These are phyloP conservation scores for Drosophila prolongata DNA, from an alignment of 2,888 invertebrate species.

Conservation along the genomic window DNA sequence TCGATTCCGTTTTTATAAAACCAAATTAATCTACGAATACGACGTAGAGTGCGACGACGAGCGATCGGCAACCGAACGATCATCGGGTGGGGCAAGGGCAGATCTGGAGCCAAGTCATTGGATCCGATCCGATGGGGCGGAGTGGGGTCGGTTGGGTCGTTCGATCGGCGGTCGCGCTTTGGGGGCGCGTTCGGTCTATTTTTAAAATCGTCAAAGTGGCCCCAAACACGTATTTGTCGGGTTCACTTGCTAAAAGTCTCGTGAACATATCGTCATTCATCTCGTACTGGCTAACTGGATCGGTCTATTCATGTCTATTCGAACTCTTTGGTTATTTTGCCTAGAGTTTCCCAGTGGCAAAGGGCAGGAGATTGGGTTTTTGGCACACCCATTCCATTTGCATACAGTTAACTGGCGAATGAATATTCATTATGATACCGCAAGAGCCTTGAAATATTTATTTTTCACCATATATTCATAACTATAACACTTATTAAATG, in stretches of 20 bases:
- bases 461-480: conserved; percentile 8
- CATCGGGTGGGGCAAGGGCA: conserved; percentile 28
- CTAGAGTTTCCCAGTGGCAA: conserved; percentile 13
- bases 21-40: conserved; percentile 43
- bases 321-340: conserved; percentile 1
- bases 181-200: conserved; percentile 51
- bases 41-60: conserved; percentile 13
- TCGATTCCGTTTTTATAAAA: conserved; percentile 65
- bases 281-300: conserved; percentile 8
- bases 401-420: conserved; percentile 3
- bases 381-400: conserved; percentile 12
- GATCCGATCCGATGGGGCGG: conserved; percentile 8
- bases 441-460: conserved; percentile 12
- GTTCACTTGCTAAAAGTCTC: conserved; percentile 33
- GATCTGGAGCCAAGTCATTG: conserved; percentile 19
- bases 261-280: conserved; percentile 40
- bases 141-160: conserved; percentile 1
- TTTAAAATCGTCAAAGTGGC: conserved; percentile 39
- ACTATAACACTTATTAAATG: conserved; percentile 10
- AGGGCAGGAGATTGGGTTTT: conserved; percentile 12
- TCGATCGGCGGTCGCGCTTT: conserved; percentile 23
- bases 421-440: conserved; percentile 16
- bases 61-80: conserved; percentile 33
- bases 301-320: conserved; percentile 1
- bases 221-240: conserved; percentile 22